Evolutionary conservation across 1,140 invertebrate species (phyloP).

Genomic region (Drosophila ironensis): DNA sequence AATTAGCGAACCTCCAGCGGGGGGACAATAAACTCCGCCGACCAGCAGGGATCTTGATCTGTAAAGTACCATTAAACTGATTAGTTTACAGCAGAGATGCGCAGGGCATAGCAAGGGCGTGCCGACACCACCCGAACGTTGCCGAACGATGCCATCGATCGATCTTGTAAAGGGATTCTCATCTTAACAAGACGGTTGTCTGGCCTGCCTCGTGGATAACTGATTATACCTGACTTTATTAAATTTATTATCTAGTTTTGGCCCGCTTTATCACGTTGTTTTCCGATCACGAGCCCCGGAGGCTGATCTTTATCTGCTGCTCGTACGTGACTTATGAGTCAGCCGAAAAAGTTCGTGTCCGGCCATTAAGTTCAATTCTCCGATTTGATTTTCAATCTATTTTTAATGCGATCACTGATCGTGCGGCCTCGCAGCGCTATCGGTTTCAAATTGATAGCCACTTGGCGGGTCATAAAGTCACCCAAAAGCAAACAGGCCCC

Average conservation of each 20-base stretch:
- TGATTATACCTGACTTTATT: slow-evolving; percentile 5
- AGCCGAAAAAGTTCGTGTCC: slow-evolving; percentile 26
- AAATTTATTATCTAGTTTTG: slow-evolving; percentile 12
- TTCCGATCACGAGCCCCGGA: neutral
- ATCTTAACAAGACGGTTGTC: neutral
- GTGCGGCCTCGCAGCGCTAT: slow-evolving; percentile 53
- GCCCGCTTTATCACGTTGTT: slow-evolving; percentile 21
- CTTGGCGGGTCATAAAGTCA: slow-evolving; percentile 61
- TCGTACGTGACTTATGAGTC: slow-evolving; percentile 52
- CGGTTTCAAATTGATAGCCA: slow-evolving; percentile 65
- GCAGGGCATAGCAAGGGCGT: too few relatives aligned
- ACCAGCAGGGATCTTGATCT: neutral
- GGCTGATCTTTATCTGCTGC: slow-evolving; percentile 33
- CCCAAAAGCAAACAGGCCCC: slow-evolving; percentile 23
- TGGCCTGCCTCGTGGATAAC: neutral
- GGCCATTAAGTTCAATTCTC: slow-evolving; percentile 34
- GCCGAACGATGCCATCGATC: too few relatives aligned
- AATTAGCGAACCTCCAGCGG: slow-evolving; percentile 28
- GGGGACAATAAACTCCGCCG: slow-evolving; percentile 2
- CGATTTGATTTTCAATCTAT: slow-evolving; percentile 51
- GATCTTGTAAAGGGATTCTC: too few relatives aligned
- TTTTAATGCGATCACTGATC: slow-evolving; percentile 42
- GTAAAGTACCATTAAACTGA: too few relatives aligned
- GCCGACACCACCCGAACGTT: too few relatives aligned
- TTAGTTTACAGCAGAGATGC: too few relatives aligned